phyloP scores from a whole-genome alignment of 2,113 vertebrate genomes.

The Panurus biarmicus region DNA sequence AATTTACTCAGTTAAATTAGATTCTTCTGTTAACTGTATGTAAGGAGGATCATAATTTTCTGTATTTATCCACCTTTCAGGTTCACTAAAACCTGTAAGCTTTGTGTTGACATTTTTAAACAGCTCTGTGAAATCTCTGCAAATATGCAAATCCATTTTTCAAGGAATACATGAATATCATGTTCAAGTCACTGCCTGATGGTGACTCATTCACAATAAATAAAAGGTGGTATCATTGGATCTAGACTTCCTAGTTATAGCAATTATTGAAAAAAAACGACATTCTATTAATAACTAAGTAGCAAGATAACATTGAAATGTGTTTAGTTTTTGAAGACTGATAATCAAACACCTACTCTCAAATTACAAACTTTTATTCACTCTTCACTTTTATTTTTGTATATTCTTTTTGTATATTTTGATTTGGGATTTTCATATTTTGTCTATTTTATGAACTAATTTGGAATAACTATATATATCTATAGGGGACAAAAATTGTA shows the following conservation, averaged over 20 bases:
- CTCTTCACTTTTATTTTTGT: neutral
- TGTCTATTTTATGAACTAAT: neutral
- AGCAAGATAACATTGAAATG: neutral
- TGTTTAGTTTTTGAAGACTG: neutral
- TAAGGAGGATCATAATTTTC: neutral
- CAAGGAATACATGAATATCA: neutral
- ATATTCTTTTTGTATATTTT: neutral
- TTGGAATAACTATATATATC: neutral
- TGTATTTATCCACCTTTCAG: neutral
- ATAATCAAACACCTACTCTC: neutral
- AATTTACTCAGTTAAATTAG: neutral
- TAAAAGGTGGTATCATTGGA: neutral
- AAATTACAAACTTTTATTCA: neutral
- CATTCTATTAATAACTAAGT: neutral
- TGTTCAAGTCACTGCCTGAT: neutral
- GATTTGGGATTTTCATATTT: neutral
- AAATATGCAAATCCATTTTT: neutral
- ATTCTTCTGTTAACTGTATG: neutral
- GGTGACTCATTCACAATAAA: neutral
- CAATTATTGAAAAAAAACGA: neutral
- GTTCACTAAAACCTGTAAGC: neutral
- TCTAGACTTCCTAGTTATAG: neutral
- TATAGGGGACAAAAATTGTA: neutral
- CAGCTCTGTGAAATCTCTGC: neutral
- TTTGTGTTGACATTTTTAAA: neutral